A percentile compares a stretch with the other conserved stretches of the same genome.
These are phyloP conservation scores for Meandrusa payeni DNA, from an alignment of 2,888 invertebrate genomes.

Conservation along the genomic window DNA sequence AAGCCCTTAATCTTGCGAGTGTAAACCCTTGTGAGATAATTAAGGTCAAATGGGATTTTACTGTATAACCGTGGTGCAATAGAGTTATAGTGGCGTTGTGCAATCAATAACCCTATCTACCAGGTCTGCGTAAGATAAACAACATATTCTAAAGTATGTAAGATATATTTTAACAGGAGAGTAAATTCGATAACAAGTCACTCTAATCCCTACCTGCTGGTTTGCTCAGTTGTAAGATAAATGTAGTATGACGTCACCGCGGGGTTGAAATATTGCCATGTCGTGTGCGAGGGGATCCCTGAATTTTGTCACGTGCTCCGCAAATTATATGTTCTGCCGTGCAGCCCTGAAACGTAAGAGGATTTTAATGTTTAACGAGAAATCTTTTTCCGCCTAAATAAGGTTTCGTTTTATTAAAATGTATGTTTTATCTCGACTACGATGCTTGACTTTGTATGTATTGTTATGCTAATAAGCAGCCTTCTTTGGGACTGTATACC, in stretches of 20 bases:
- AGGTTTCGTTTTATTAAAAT: conserved; percentile 2
- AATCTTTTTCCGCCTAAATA: conserved; percentile 11
- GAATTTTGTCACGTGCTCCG: conserved; percentile 36
- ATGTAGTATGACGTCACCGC: conserved; percentile 34
- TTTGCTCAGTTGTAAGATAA: conserved; percentile 28
- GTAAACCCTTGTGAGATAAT: too few relatives aligned
- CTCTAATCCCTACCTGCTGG: conserved; percentile 18
- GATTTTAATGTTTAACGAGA: conserved; percentile 18
- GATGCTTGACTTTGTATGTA: too few relatives aligned
- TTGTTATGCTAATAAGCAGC: too few relatives aligned
- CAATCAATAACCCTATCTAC: too few relatives aligned
- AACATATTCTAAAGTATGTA: too few relatives aligned
- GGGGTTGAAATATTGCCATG: conserved; percentile 36
- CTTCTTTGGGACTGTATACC: too few relatives aligned
- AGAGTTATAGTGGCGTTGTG: too few relatives aligned
- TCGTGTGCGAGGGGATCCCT: conserved; percentile 30
- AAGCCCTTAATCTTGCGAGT: too few relatives aligned
- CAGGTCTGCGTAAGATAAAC: too few relatives aligned
- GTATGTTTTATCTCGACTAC: background rate
- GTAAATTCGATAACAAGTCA: too few relatives aligned
- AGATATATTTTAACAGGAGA: background rate
- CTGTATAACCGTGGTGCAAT: too few relatives aligned
- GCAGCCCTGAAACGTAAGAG: conserved; percentile 22
- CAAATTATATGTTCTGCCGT: conserved; percentile 35
- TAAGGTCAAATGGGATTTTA: too few relatives aligned